Conservation (phyloP, 2,113 vertebrate species). For the Tursiops truncatus region DNA sequence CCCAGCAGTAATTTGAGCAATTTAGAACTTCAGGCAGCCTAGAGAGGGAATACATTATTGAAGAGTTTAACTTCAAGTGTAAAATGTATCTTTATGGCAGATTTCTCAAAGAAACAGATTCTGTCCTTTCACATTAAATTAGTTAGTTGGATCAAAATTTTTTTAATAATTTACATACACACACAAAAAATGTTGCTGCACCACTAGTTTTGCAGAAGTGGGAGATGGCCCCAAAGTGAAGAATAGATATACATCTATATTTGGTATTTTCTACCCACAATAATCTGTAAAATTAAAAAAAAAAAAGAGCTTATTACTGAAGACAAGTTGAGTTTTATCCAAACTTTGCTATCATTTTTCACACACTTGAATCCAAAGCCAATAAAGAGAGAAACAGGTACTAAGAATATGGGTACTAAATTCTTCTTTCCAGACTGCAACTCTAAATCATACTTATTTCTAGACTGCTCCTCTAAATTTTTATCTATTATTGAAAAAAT, state of each 20-base stretch:
- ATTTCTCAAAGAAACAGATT: conserved; percentile 58
- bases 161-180: conserved; percentile 34
- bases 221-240: background rate
- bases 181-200: background rate
- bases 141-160: background rate
- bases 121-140: background rate
- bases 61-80: conserved; percentile 71
- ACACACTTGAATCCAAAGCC: background rate
- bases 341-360: background rate
- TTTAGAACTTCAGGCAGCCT: conserved; percentile 69
- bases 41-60: conserved; percentile 71
- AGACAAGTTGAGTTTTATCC: background rate
- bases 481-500: background rate
- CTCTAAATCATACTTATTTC: background rate
- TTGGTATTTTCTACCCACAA: background rate
- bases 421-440: background rate
- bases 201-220: background rate
- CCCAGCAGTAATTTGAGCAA: conserved; percentile 62
- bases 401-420: background rate
- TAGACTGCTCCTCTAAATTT: background rate
- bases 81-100: conserved; percentile 47
- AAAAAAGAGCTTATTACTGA: background rate
- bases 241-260: background rate
- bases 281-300: background rate
- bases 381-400: background rate